Base-by-base conservation (phyloP, 2,888 invertebrate genomes). In the Bhutanitis thaidina region DNA sequence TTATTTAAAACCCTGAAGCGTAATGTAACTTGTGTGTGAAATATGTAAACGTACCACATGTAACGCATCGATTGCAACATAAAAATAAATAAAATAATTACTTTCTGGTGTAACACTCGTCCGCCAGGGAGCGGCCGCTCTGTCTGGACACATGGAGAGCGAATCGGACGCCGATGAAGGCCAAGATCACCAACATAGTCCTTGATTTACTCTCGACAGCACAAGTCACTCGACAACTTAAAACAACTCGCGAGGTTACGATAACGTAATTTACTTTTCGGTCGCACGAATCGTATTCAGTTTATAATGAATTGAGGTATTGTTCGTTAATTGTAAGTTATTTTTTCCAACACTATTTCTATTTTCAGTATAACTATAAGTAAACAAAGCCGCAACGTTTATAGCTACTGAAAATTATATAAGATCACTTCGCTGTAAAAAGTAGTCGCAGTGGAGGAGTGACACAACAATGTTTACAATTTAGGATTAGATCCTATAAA, bases 61-160 rank as follows among this genome's bases (percentile, higher is more conserved):
- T 66, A 68, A 61, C 58, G 46, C 27, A 13, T 34, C 7, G 0
- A 8, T 8, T n/a, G 1, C 36, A 36, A 27, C 10, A 41, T 9
- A 8, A 8, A 39, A 4, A 47, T 49, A 40, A 39, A 52, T 27
- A 53, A 49, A 43, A 62, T 58, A 70, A 68, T 71, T 83, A 89
- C 89, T 89, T 89, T 74, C 89, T 77, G 53, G 87, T 88, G 68
- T 89, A 89, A 67, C 89, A 89, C 73, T 89, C 89, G 61, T 89
- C 78, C 27, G 89, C 89, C 60, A 88, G 75, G 34, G 86, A 84
- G 34, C 84, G 67, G 30, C 76, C 80, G 62, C 82, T 88, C 62
- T 89, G 89, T 68, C 85, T 65, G 57, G 89, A 89, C 76, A 89
- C 83, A 78, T 88, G 79, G 52, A 89, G 73, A 44, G 79, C 84